Base-by-base conservation (phyloP, 2,113 vertebrate genomes). In the Epinephelus fuscoguttatus region DNA sequence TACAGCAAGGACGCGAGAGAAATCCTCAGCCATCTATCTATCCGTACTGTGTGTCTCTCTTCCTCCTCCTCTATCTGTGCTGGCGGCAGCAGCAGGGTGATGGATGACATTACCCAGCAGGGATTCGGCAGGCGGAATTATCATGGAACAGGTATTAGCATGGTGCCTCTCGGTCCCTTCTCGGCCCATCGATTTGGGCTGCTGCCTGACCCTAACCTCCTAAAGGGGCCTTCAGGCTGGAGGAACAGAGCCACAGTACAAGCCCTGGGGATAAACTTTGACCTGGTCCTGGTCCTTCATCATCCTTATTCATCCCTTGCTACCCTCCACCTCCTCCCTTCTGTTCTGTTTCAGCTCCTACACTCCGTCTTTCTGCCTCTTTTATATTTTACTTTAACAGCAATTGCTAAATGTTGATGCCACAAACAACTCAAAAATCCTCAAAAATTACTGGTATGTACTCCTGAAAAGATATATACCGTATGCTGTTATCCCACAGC, bases 61-160 rank as follows among this genome's bases (percentile, higher is more conserved):
- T 83, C 73, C 72, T 11, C 81, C 80, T 70, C 70, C 74, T 79
- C 85, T 40, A 21, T 83, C 75, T 80, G 76, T 52, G 86, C 72
- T 47, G 61, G 82, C 84, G 87, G 85, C 78, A 84, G 81, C 75
- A 69, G 84, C 82, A 40, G 61, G 59, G 42, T 93, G 93, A 94
- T 93, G 88, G 91, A 94, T 93, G 89, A 86, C 77, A 63, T 83
- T 86, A 82, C 88, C 90, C 89, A 85, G 84, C 89, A 80, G 93
- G 89, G 86, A 90, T 84, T 88, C 86, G 55, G 83, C 66, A 60
- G 82, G 86, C 84, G 19, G 62, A 73, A 81, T 90, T 89, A 87
- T 81, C 84, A 81, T 40, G 75, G 82, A 76, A 64, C 81, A 70
- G 84, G 87, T 92, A 92, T 94, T 91, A 92, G 88, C 89, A 89